Base-by-base conservation (phyloP, 1,140 invertebrate species). In the Neodiprion lecontei region DNA sequence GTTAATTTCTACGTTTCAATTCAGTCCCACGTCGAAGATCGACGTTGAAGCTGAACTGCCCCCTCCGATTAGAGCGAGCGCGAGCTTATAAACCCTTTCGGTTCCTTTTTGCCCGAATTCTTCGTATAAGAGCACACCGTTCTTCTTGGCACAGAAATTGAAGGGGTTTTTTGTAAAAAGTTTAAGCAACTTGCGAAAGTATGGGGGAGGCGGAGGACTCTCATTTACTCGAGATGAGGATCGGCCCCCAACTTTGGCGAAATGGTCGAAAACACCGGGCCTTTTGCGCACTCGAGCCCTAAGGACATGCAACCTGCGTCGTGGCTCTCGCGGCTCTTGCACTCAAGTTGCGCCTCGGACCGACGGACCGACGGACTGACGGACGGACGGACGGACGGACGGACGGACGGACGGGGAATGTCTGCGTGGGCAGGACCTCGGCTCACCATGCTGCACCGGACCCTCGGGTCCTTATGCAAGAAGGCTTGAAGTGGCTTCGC, bases 401-500 rank as follows among this genome's bases (percentile, higher is more conserved):
- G 8, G 28, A 14, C 70, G 70, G 48, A 17, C n/a, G n/a, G n/a
- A 71, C 70, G 21, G 5, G 11, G n/a, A 12, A 14, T 12, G 53
- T 79, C 77, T 83, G 84, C 84, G 83, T 85, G 83, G 84, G 83
- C 80, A 83, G 83, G 77, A 67, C 72, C 75, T 71, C 40, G 74
- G 75, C 74, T 77, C 69, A 48, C 76, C 77, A 77, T 76, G 75
- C 79, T 61, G 53, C 53, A 61, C 53, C 53, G 53, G 53, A 17
- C 53, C 53, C 53, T 61, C 53, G 9, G 53, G 53, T 61, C 53
- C n/a, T 61, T 5, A 40, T 82, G 81, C 78, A 78, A 83, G 80
- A 85, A 40, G 28, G 28, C 82, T 80, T 82, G 83, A 84, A 82
- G 83, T 83, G 83, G 84, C 81, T 82, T 78, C 77, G 78, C 78